Evolutionary conservation across 2,888 invertebrate genomes (phyloP).

Genomic region (Phaonia tiefii): DNA sequence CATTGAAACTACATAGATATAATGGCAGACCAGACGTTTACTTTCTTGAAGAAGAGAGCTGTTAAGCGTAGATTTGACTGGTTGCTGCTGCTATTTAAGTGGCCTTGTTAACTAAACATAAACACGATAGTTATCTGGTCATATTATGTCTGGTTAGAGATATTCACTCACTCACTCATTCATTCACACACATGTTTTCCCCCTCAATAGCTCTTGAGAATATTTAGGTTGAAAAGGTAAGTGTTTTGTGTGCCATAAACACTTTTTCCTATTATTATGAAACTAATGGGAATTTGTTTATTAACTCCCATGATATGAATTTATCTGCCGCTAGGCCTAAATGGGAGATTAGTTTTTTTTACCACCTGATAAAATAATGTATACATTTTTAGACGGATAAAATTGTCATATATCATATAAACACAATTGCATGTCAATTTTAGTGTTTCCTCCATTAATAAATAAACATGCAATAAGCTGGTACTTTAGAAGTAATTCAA

Average conservation of each 20-base stretch:
- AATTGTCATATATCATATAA: no score
- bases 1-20: no score
- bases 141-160: conserved; percentile 53
- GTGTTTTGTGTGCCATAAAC: conserved; percentile 45
- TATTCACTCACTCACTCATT: conserved; percentile 51
- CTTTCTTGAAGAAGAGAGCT: conserved; percentile 34
- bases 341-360: no score
- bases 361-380: no score
- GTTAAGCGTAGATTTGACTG: conserved; percentile 16
- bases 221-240: conserved; percentile 65
- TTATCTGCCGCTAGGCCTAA: no score
- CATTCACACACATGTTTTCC: conserved; percentile 12
- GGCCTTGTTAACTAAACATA: conserved; percentile 61
- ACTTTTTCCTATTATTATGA: background rate
- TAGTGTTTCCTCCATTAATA: no score
- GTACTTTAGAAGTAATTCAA: no score
- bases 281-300: no score
- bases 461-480: no score
- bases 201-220: conserved; percentile 48
- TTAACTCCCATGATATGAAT: no score
- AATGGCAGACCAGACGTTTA: background rate
- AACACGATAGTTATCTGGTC: conserved; percentile 40
- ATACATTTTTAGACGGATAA: no score
- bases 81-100: conserved; percentile 32
- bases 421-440: no score